A percentile compares a stretch with the other conserved stretches of the same genome.
Evolutionary conservation across 2,888 invertebrate species (phyloP).

Genomic region (Watsonalla cultraria): DNA sequence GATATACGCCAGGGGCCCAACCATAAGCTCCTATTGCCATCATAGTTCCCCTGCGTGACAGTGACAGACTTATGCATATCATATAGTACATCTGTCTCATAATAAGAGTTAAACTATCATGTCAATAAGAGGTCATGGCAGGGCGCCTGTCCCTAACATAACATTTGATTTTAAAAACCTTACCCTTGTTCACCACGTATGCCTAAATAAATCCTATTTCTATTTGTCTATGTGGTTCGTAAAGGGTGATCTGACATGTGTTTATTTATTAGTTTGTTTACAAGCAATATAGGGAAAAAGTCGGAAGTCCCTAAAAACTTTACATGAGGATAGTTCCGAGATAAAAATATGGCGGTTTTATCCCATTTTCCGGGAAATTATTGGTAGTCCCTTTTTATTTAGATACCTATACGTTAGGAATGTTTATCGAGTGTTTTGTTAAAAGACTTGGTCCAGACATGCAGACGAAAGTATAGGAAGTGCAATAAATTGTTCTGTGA

Average conservation of each 20-base stretch:
- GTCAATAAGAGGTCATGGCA: too few species aligned
- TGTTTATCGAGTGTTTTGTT: not conserved
- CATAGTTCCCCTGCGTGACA: too few species aligned
- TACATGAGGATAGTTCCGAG: not conserved
- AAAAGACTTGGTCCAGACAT: not conserved
- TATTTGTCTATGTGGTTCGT: not conserved
- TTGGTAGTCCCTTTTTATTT: not conserved
- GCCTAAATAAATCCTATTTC: too few species aligned
- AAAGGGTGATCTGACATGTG: not conserved
- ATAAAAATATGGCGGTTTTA: not conserved
- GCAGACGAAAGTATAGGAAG: not conserved
- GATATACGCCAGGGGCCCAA: too few species aligned
- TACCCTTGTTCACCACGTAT: not conserved
- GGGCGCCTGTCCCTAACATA: too few species aligned
- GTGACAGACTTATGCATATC: too few species aligned
- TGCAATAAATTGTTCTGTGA: too few species aligned
- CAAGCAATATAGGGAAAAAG: not conserved
- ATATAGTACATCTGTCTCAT: too few species aligned
- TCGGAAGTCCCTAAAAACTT: constrained; percentile 1
- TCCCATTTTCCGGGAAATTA: not conserved
- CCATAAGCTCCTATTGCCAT: too few species aligned
- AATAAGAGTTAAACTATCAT: too few species aligned
- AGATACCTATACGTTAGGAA: not conserved
- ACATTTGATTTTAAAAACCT: too few species aligned
- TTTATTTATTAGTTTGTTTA: constrained; percentile 2